Percentiles rank a stretch among this genome's conserved stretches.
phyloP scores from a whole-genome alignment of 2,797 vertebrate genomes.

The Acomys russatus region DNA sequence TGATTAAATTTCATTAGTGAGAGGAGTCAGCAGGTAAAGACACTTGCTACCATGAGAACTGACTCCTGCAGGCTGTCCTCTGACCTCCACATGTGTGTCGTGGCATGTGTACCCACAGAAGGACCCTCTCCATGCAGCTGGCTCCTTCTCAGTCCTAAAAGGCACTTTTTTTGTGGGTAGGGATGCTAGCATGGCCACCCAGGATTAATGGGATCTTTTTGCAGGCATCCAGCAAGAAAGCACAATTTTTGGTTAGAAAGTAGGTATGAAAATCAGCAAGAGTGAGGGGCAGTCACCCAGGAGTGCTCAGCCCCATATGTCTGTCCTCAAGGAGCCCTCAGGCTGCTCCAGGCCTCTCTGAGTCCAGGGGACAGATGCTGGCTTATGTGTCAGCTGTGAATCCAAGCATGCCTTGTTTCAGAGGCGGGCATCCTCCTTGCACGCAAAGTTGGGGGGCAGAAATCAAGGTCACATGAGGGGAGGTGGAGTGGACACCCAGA shows the following conservation, averaged over 20 bases:
- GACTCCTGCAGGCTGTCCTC: too few relatives aligned
- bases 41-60: background rate
- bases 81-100: background rate
- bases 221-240: accelerated
- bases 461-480: background rate
- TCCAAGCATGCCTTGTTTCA: background rate
- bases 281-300: background rate
- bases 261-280: background rate
- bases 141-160: background rate
- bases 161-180: background rate
- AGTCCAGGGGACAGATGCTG: background rate
- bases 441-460: too few relatives aligned
- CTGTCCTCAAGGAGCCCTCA: accelerated
- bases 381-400: background rate
- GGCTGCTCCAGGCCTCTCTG: background rate
- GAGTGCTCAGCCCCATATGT: background rate
- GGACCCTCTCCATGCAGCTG: background rate
- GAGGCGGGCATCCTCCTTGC: accelerated
- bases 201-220: background rate
- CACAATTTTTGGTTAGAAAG: accelerated
- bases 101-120: background rate
- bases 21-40: background rate
- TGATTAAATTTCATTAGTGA: constrained; percentile 33
- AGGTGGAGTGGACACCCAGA: too few relatives aligned
- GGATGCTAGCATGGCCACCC: too few relatives aligned